Base-by-base conservation (phyloP, 2,888 invertebrate genomes). In the Phoenoteleia sp. region DNA sequence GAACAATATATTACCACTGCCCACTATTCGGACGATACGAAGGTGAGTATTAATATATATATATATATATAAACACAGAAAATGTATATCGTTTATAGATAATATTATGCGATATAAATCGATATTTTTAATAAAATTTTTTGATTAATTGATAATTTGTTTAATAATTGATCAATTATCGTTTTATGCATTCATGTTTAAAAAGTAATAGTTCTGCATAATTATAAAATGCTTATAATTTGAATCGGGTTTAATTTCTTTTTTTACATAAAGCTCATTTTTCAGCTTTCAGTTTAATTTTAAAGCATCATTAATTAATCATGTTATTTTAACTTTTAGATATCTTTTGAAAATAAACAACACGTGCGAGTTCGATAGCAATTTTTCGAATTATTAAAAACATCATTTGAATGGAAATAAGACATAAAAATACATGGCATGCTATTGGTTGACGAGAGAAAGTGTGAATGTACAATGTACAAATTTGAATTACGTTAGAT, bases 401-500 rank as follows among this genome's bases (percentile, higher is more conserved):
- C 19, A 49, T 49, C 21, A 2, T 49, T 49, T 49, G 21, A 49
- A 2, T 4, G 49, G 0, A 49, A 49, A 49, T 19, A 49, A 49
- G 9, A 21, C 9, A 49, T 49, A 21, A 19, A 49, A 49, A 49
- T 3, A 49, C 49, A 49, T 42, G 42, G 42, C 42, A 15, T 42
- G 13, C 15, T 42, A 42, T 42, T 42, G 42, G 42, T 42, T 11
- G 42, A 42, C 42, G 42, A 42, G 42, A 42, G 42, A 13, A 42
- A 42, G 42, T 42, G 42, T 42, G 5, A 6, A 42, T 42, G 45
- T 45, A 15, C 45, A 15, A 15, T 45, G 15, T 42, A 72, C 81
- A 67, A 29, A 75, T 23, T 69, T 84, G 27, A 60, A 42, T 7
- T 79, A 47, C 17, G 64, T 45, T 39, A 69, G 77, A 27, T 45